Conservation (phyloP, 2,888 invertebrate species). For the Perizoma affinitatum region DNA sequence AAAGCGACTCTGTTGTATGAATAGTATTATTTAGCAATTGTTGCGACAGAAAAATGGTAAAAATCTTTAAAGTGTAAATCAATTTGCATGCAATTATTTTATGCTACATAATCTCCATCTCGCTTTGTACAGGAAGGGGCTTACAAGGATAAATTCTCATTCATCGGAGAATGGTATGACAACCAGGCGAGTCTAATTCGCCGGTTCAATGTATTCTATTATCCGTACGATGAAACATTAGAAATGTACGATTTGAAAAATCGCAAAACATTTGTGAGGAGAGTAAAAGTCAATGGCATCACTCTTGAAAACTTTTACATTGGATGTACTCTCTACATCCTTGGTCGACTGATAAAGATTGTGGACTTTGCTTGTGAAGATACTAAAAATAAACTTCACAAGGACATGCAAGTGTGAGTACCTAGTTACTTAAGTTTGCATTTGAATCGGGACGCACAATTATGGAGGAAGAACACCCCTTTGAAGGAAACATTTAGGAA, state of each 20-base stretch:
- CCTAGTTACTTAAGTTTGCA: neutral
- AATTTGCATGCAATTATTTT: no score
- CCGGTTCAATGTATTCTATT: slow-evolving; percentile 90
- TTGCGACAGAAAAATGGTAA: neutral
- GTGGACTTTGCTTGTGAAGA: slow-evolving; percentile 88
- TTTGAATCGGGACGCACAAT: neutral
- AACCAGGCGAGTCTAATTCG: slow-evolving; percentile 89
- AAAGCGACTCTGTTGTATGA: no score
- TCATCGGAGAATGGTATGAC: slow-evolving; percentile 95
- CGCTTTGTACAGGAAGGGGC: slow-evolving; percentile 69
- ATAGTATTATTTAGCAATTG: no score
- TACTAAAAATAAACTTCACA: slow-evolving; percentile 86
- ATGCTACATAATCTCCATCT: neutral
- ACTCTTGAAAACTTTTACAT: slow-evolving; percentile 88
- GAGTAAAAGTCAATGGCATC: slow-evolving; percentile 87
- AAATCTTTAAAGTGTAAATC: slow-evolving; percentile 10
- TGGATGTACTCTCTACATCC: slow-evolving; percentile 88
- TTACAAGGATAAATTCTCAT: slow-evolving; percentile 83
- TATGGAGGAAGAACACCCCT: neutral
- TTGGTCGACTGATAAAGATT: slow-evolving; percentile 89
- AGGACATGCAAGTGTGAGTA: slow-evolving; percentile 86
- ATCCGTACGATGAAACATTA: slow-evolving; percentile 89
- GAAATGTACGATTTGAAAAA: slow-evolving; percentile 90
- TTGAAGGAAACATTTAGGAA: no score
- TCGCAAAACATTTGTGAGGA: slow-evolving; percentile 86